Percentiles rank a stretch among this genome's conserved stretches.
Evolutionary conservation across 2,797 vertebrate genomes (phyloP).

Genomic region (Molothrus ater): DNA sequence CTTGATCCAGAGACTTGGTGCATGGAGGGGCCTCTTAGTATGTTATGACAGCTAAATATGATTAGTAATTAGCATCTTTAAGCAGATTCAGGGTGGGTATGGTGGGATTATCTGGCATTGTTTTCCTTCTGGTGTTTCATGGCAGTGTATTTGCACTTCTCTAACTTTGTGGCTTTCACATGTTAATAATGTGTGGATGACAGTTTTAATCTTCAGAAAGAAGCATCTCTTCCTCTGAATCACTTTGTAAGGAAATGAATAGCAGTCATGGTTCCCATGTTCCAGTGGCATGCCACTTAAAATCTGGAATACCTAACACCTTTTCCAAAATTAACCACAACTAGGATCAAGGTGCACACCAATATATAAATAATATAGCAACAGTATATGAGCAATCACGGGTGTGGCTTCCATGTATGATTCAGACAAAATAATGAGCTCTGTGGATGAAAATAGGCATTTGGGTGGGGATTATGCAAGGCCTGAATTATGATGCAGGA

Average conservation of each 20-base stretch:
- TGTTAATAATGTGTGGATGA: neutral
- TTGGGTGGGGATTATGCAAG: constrained; percentile 64
- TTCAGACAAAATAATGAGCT: constrained; percentile 72
- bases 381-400: constrained; percentile 50
- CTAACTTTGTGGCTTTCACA: neutral
- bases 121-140: neutral
- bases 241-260: constrained; percentile 40
- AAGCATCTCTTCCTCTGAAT: constrained; percentile 33
- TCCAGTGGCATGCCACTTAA: neutral
- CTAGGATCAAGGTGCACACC: constrained; percentile 4
- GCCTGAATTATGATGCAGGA: constrained; percentile 48
- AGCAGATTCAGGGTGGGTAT: neutral
- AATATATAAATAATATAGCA: constrained; percentile 45
- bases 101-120: neutral
- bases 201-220: constrained; percentile 9
- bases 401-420: constrained; percentile 65
- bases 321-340: neutral
- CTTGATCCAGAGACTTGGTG: neutral
- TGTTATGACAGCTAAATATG: neutral
- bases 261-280: constrained; percentile 29
- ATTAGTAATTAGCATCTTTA: neutral
- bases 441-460: constrained; percentile 66
- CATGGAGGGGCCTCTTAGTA: neutral
- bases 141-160: neutral
- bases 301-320: neutral